These are phyloP conservation scores for Dascyllus trimaculatus DNA, from an alignment of 2,113 vertebrate species.

Conservation along the genomic window DNA sequence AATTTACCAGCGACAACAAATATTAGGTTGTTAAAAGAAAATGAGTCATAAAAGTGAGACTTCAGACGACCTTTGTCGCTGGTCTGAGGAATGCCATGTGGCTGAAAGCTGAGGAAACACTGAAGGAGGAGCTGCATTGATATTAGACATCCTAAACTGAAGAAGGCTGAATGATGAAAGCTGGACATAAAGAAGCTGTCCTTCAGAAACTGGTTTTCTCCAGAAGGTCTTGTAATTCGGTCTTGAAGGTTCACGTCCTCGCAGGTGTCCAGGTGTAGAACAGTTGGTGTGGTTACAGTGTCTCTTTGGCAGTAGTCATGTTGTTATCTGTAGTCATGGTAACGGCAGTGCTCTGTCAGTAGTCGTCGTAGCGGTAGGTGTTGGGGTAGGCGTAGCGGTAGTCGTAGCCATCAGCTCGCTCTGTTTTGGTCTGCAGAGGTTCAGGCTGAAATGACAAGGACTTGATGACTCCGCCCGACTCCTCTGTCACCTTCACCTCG, in stretches of 20 bases:
- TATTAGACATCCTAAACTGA: too few relatives aligned
- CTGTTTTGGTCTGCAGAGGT: constrained; percentile 78
- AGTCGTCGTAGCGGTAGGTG: constrained; percentile 82
- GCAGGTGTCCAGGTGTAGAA: background rate
- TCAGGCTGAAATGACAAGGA: constrained; percentile 86
- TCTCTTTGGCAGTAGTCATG: background rate
- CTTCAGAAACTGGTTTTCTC: background rate
- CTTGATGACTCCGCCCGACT: constrained; percentile 86
- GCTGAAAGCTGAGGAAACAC: too few relatives aligned
- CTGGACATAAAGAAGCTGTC: background rate
- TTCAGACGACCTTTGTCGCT: too few relatives aligned
- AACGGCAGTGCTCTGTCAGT: constrained; percentile 33
- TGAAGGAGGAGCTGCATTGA: too few relatives aligned
- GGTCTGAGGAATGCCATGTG: too few relatives aligned
- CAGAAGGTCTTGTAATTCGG: background rate
- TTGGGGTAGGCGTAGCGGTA: constrained; percentile 74
- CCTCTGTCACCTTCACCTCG: constrained; percentile 89
- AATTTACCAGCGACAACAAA: too few relatives aligned
- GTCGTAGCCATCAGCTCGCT: constrained; percentile 82
- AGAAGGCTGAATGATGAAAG: background rate
- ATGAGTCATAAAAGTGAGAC: too few relatives aligned
- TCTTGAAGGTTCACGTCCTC: too few relatives aligned
- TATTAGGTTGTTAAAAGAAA: too few relatives aligned
- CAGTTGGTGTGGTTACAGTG: background rate
- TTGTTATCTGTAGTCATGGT: background rate